Evolutionary conservation across 2,113 vertebrate genomes (phyloP), one percentile per base, ranked within the genome.

Genomic region (Channa argus): DNA sequence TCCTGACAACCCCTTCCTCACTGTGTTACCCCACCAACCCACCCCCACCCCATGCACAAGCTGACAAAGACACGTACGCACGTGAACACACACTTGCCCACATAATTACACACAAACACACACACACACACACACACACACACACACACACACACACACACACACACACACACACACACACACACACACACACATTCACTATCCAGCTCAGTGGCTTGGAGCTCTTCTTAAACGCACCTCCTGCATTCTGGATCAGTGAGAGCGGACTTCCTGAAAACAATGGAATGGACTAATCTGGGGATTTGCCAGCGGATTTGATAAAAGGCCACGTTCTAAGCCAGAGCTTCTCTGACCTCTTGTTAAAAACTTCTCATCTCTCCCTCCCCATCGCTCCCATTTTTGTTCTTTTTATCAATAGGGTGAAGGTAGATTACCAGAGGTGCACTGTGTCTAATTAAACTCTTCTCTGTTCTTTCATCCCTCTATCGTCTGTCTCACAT

Each of bases 261-360:
- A 87, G 86, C 80, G 65, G 77, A 89, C 89, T 86, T 92, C 90
- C 90, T 90, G 85, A 91, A 93, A 91, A 94, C 91, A 94, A 90
- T 86, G 81, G 87, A 79, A 67, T 34, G 59, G 64, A 81, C 86
- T 93, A 93, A 94, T 94, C 92, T 92, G 76, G 39, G 71, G 92
- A 92, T 92, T 94, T 91, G 82, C 74, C 59, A 78, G 77, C 80
- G 84, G 86, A 91, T 92, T 92, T 92, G 84, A 90, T 91, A 86
- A 91, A 92, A 84, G 79, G 75, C 65, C 41, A 76, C 79, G 74
- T 91, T 89, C 82, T 84, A 83, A 84, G 76, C 81, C 86, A 86
- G 88, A 74, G 82, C 91, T 90, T 92, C 82, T 84, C 78, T 92
- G 89, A 91, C 89, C 90, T 88, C 87, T 92, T 92, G 84, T 88